Evolutionary conservation across 37 sponge, comb jelly and placozoan species (phyloP), one percentile per base, ranked within the genome.

Genomic region (Theonella swinhoei): DNA sequence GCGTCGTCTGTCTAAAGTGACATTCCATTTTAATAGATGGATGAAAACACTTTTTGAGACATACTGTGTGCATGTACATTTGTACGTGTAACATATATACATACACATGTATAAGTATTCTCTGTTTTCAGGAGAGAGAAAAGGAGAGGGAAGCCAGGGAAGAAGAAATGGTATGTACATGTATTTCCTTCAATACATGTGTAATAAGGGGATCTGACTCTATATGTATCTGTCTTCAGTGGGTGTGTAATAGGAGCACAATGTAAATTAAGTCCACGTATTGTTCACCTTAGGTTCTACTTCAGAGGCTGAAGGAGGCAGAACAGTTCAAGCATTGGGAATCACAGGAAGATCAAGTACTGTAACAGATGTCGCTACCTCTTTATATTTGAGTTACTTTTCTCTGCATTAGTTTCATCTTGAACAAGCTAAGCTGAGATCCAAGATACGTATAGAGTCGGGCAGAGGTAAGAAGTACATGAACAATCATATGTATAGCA

Each of bases 251-350:
- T 32, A 54, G 47, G 1, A 14, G 40, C 29, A 25, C 43, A 3
- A 30, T 25, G 14, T 47, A 14, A 17, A 47, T 14, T 47, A 47
- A 17, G 54, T 47, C 7, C 54, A 47, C 14, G 14, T 14, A 47
- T 47, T 14, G 14, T 47, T 47, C 11, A 47, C 7, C 14, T 47
- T 38, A 92, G 93, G 74, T 69, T 20, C 42, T 89, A 60, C 74
- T 93, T 29, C 96, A 96, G 76, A 81, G 96, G 39, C 80, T 93
- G 92, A 99, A 93, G 75, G 99, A 99, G 42, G 87, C 94, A 25
- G 99, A 95, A 39, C 82, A 83, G 83, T 99, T 99, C 82, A 95
- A 93, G 62, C 93, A 94, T 61, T 99, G 99, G 99, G 94, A 93
- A 60, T 70, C 91, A 32, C 95, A 99, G 70, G 99, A 99, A 77